Evolutionary conservation across 2,113 vertebrate species (phyloP), one percentile per base, ranked within the genome.

Genomic region (Alectura lathami): DNA sequence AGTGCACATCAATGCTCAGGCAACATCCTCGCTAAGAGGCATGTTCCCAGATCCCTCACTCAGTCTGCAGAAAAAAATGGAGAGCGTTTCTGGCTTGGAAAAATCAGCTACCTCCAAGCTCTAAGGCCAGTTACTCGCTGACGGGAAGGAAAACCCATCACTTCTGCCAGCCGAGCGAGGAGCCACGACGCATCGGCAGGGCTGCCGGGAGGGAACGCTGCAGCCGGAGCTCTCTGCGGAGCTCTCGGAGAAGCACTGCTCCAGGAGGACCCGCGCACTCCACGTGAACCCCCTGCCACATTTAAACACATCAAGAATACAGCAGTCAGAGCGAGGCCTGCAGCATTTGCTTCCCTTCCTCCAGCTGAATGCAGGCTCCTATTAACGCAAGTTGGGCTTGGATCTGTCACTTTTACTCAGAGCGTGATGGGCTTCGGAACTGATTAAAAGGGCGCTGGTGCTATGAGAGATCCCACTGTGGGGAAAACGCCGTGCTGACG

Each of bases 201-300:
- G 32, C 32, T 47, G 48, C 47, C 54, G 60, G 56, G 73, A n/a
- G 89, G 82, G 85, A 83, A 67, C 45, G 70, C 86, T 80, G 93
- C 89, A 88, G 53, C 4, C 88, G 73, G 48, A 78, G 57, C 75
- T 26, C 2, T 13, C 73, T 8, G 23, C 2, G 13, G 72, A 4
- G 50, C 91, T 77, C 86, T 21, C 73, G 82, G 94, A 79, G 51
- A 77, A 83, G 90, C 43, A 27, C 48, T 75, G 91, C 92, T 95
- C 95, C 92, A 76, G 50, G 36, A 96, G 81, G 67, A 87, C 70
- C 89, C 32, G 82, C 22, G 88, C 7, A 23, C 83, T 93, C 26
- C 47, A 63, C 16, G 75, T 68, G 67, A 94, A 68, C 69, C 60
- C 91, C 83, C 85, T 90, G 83, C 93, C 91, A 81, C 86, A 8